Evolutionary conservation across 2,888 invertebrate genomes (phyloP), one percentile per base, ranked within the genome.

Genomic region (Epinotia bilunana): DNA sequence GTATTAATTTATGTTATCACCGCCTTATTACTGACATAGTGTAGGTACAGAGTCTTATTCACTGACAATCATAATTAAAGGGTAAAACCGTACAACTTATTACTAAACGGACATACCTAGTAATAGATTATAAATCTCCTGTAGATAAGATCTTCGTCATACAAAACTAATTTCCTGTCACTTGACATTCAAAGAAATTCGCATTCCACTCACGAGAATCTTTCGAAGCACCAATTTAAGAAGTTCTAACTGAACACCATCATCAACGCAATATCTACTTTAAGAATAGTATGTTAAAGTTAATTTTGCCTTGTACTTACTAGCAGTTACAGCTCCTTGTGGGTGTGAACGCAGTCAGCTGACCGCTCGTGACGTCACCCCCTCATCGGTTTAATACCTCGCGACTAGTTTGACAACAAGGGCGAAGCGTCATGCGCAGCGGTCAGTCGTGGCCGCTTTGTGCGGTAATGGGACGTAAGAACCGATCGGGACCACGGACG

Each of bases 301-400:
- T 57, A 23, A 16, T 16, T 58, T 68, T n/a, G 13, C 39, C 2
- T n/a, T 20, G 43, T 57, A 20, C n/a, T n/a, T 39, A 46, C 3
- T 13, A 20, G 43, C 69, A 23, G 58, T 23, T 58, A 53, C 28
- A 0, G 18, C 33, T 57, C 20, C 0, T 43, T 9, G 23, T 3
- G 33, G 43, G 43, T 12, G 18, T 13, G 39, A 11, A 1, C 3
- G 43, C 23, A 3, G 58, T 60, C 69, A 69, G 58, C 69, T 69
- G 69, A 60, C 69, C 69, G 58, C 69, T 69, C 58, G 55, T 60
- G 69, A 69, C 69, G 69, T 69, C 69, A 69, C 58, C n/a, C 57
- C 58, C 69, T 69, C 46, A 60, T 69, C 69, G 69, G 46, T 69
- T 69, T 69, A 69, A 69, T 61, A n/a, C 61, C 43, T 43, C 60